These are phyloP conservation scores for Adelges cooleyi DNA, from an alignment of 1,140 invertebrate genomes.

Conservation along the genomic window DNA sequence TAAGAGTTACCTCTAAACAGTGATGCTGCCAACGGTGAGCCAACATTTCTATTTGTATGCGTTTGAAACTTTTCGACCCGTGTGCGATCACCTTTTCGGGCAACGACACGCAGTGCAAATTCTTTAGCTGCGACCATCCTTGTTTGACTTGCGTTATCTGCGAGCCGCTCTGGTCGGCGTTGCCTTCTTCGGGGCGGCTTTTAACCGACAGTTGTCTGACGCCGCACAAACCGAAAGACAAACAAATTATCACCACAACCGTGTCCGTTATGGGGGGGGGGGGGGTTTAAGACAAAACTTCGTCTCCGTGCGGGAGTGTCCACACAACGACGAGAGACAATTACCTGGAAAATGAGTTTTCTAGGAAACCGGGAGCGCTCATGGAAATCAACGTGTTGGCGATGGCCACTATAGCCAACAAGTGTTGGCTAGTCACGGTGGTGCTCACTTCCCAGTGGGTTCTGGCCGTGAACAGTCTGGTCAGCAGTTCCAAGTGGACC, in stretches of 20 bases:
- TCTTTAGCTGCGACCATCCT: slow-evolving; percentile 91
- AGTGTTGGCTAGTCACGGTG: slow-evolving; percentile 88
- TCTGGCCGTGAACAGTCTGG: slow-evolving; percentile 67
- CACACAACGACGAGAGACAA: too few relatives aligned
- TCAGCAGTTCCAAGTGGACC: slow-evolving; percentile 60
- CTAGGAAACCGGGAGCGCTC: slow-evolving; percentile 43
- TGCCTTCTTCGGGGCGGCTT: slow-evolving; percentile 60
- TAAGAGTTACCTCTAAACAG: slow-evolving; percentile 65
- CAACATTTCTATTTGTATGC: slow-evolving; percentile 92
- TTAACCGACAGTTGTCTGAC: slow-evolving; percentile 34
- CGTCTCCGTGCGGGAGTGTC: too few relatives aligned
- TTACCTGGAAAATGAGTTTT: slow-evolving; percentile 20
- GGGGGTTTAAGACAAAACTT: too few relatives aligned
- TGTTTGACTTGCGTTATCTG: slow-evolving; percentile 88
- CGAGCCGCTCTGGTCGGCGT: slow-evolving; percentile 67
- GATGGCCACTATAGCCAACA: slow-evolving; percentile 83
- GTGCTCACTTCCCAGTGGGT: slow-evolving; percentile 93
- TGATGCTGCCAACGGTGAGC: slow-evolving; percentile 96
- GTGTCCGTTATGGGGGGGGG: too few relatives aligned
- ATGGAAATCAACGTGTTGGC: slow-evolving; percentile 97
- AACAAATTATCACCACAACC: too few relatives aligned
- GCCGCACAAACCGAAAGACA: neutral
- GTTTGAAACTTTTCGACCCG: slow-evolving; percentile 71
- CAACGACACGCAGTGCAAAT: slow-evolving; percentile 88
- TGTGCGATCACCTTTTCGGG: slow-evolving; percentile 69